phyloP scores from a whole-genome alignment of 2,113 vertebrate genomes.

The Melierax canorus region DNA sequence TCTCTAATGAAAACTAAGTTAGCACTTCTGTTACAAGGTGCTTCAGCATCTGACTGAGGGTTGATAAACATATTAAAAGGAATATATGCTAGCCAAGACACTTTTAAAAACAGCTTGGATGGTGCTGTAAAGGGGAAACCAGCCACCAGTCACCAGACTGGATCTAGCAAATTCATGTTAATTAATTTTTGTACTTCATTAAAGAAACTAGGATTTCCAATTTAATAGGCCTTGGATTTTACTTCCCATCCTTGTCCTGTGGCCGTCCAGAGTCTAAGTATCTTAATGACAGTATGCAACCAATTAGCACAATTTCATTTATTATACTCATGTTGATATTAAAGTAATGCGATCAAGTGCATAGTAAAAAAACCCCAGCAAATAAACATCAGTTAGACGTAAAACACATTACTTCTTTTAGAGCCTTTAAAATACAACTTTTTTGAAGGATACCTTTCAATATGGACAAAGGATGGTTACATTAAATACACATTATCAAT shows the following conservation, averaged over 20 bases:
- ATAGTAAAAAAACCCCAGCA: neutral
- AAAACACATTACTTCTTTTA: neutral
- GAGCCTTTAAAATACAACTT: neutral
- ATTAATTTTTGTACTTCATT: constrained; percentile 25
- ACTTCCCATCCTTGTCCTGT: neutral
- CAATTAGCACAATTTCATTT: neutral
- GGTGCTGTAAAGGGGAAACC: neutral
- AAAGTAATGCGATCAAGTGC: neutral
- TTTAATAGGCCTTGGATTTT: neutral
- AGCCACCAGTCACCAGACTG: neutral
- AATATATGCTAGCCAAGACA: neutral
- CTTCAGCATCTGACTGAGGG: neutral
- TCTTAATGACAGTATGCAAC: neutral
- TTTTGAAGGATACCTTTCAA: neutral
- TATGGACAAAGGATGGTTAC: neutral
- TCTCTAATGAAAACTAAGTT: neutral
- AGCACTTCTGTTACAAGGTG: neutral
- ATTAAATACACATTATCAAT: neutral
- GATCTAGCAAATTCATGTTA: neutral
- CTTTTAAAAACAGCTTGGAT: neutral
- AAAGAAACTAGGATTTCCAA: neutral
- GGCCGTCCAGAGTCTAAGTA: neutral
- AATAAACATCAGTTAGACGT: neutral
- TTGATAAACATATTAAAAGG: neutral
- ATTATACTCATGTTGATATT: neutral